phyloP scores from a whole-genome alignment of 2,888 invertebrate genomes.

The Epirrhoe tristata region DNA sequence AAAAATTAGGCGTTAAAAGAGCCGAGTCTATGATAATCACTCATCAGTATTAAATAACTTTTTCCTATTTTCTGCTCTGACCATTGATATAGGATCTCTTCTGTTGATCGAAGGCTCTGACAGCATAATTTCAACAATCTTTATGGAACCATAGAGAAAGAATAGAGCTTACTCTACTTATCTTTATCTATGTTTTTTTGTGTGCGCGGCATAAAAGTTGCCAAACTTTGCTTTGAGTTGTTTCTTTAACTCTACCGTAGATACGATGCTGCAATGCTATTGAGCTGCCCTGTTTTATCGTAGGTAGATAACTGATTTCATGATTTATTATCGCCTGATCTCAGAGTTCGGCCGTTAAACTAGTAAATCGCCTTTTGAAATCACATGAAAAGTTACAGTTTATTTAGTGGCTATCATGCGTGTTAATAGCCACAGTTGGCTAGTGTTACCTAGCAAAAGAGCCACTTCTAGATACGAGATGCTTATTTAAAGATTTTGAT shows the following conservation, averaged over 20 bases:
- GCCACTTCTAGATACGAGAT: not conserved
- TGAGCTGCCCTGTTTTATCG: not conserved
- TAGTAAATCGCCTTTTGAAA: conserved; percentile 47
- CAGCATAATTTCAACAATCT: too few relatives aligned
- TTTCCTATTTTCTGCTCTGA: not conserved
- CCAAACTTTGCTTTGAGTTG: too few relatives aligned
- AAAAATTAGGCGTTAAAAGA: not conserved
- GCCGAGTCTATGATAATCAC: not conserved
- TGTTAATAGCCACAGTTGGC: conserved; percentile 31
- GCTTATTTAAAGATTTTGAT: conserved; percentile 13
- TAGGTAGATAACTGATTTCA: not conserved
- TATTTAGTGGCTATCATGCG: conserved; percentile 45
- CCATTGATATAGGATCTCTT: too few relatives aligned
- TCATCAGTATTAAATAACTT: not conserved
- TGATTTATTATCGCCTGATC: not conserved
- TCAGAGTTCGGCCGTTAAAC: conserved; percentile 15
- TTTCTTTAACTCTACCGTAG: not conserved
- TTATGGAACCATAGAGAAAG: too few relatives aligned
- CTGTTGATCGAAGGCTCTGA: too few relatives aligned
- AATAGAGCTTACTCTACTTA: too few relatives aligned
- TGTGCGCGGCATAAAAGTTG: not conserved
- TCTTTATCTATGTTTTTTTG: too few relatives aligned
- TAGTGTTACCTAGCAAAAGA: conserved; percentile 10
- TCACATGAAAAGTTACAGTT: conserved; percentile 49
- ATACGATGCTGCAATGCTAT: not conserved